Percentiles rank a stretch among this genome's conserved stretches.
These are phyloP conservation scores for Metaphire vulgaris DNA, from an alignment of 1,140 invertebrate genomes.

Conservation along the genomic window DNA sequence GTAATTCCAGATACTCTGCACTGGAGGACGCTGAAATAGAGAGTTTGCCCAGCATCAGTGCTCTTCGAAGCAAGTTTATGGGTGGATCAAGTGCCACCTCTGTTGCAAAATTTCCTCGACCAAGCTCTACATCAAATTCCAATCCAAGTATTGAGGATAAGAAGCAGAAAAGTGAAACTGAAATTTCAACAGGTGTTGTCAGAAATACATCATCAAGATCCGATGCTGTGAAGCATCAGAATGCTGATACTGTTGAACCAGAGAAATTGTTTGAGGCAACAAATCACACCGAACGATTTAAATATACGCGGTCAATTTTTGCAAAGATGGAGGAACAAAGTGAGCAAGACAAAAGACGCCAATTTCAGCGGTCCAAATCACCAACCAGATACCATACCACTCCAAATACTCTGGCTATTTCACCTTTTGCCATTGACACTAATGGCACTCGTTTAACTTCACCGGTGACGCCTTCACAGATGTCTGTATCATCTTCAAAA, in stretches of 20 bases:
- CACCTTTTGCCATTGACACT: slow-evolving; percentile 4
- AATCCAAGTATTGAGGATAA: not conserved
- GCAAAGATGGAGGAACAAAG: slow-evolving; percentile 28
- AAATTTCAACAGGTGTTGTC: too few species aligned
- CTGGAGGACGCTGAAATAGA: not conserved
- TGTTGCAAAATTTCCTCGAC: not conserved
- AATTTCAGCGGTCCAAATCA: slow-evolving; percentile 19
- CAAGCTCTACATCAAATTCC: not conserved
- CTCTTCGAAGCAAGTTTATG: not conserved
- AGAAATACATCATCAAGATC: too few species aligned
- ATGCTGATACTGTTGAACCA: not conserved
- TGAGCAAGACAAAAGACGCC: slow-evolving; percentile 8
- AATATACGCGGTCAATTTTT: slow-evolving; percentile 26
- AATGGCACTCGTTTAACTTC: not conserved
- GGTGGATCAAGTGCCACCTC: not conserved
- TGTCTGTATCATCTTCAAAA: not conserved
- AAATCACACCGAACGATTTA: slow-evolving; percentile 26
- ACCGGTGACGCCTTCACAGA: not conserved
- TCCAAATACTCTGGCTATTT: slow-evolving; percentile 2
- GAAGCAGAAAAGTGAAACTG: not conserved
- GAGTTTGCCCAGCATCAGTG: not conserved
- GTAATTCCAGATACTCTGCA: not conserved
- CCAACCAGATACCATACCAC: slow-evolving; percentile 18
- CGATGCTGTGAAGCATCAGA: too few species aligned
- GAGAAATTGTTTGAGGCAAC: slow-evolving; percentile 15